Base-by-base conservation (phyloP, 2,888 invertebrate genomes). In the Stenotaenia linearis region DNA sequence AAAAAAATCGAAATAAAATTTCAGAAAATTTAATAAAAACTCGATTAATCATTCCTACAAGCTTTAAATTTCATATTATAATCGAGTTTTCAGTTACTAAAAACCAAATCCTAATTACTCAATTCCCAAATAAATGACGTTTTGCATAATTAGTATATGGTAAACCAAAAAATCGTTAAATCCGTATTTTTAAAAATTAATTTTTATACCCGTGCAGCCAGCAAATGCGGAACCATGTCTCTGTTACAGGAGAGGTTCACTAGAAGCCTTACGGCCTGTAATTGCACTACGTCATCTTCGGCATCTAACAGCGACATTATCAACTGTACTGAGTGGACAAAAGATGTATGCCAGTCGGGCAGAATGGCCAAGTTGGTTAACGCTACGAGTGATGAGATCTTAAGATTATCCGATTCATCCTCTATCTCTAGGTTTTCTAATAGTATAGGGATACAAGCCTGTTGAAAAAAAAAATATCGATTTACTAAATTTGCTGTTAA, bases 181-280 rank as follows among this genome's bases (percentile, higher is more conserved):
- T n/a, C n/a, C n/a, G n/a, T n/a, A n/a, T n/a, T n/a, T n/a, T 23
- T 75, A 10, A 75, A 21, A 18, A 75, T 25, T 6, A 75, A 21
- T 10, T 6, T 4, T 10, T 25, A 30, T 10, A 89, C 90, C 88
- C 89, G 89, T 61, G 89, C 89, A 80, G 89, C 89, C 76, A 90
- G 85, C 45, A 90, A 85, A 83, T 88, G 88, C 7, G 89, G 89
- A 75, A 90, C 88, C 87, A 90, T 88, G 80, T 89, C 88, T 81
- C 88, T 86, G 84, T 90, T 90, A 81, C 89, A 89, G 10, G 89
- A 89, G 5, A 90, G 85, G 84, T 90, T 90, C 79, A 90, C 89
- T 61, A 90, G 86, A 35, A 90, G 86, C 82, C 89, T 88, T 23
- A 90, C 85, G 1, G 89, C 86, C 83, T 89, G 89, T 21, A 89